Evolutionary conservation across 2,113 vertebrate species (phyloP), one percentile per base, ranked within the genome.

Genomic region (Maccullochella peelii): DNA sequence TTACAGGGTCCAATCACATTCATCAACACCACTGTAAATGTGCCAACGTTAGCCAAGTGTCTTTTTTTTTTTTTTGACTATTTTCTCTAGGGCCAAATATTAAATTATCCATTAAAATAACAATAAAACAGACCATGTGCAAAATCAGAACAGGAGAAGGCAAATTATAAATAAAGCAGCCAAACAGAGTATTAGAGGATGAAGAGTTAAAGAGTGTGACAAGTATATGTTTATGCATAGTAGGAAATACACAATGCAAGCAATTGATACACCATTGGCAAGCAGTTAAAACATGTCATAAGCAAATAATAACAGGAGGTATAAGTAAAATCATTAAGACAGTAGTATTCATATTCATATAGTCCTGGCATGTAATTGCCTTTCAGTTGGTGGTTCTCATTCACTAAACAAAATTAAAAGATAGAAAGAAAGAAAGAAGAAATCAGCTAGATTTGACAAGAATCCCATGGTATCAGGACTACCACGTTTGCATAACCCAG

Each of bases 301-400:
- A n/a, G 21, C 30, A 71, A 38, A 72, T 72, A 55, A 55, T 55
- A 40, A 72, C 23, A 40, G 69, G n/a, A 47, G 38, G n/a, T 30
- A 14, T 63, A 38, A 21, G 25, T 21, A n/a, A 8, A 63, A 25
- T 8, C 33, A 52, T 52, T 25, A 6, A 1, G 25, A 50, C 50
- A 58, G 14, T 42, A 40, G 23, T 27, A 8, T 58, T 58, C 9
- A 57, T 58, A 59, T 3, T 47, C 25, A 61, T 23, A 27, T 15
- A 33, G 38, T 30, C 40, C 18, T 18, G 30, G 10, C 20, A 70
- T 23, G 23, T 36, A 49, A 55, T 57, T 20, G 2, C 10, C 14
- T n/a, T 38, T 55, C 3, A 38, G 12, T 16, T 21, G 15, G n/a
- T 42, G 70, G 23, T 21, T 38, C 1, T 23, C 11, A 12, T 0